These are phyloP conservation scores for Harpagoxenus sublaevis DNA, from an alignment of 2,888 invertebrate genomes.

Conservation along the genomic window DNA sequence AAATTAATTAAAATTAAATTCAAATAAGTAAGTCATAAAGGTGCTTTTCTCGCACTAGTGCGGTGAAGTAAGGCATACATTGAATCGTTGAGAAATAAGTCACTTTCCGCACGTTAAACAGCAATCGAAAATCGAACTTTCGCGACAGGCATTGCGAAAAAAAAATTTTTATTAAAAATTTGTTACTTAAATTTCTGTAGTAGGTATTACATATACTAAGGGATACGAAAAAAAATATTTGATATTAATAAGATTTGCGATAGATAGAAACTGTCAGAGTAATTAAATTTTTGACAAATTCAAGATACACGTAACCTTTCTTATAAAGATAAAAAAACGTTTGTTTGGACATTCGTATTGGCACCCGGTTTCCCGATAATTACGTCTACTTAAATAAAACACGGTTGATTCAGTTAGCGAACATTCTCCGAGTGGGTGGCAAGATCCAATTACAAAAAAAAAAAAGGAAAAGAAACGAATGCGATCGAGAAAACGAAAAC, in stretches of 20 bases:
- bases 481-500: background rate
- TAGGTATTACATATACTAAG: background rate
- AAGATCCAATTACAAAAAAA: slow-evolving; percentile 5
- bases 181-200: background rate
- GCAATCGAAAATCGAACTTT: too few species aligned
- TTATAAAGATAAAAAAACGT: slow-evolving; percentile 44
- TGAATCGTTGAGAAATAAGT: too few species aligned
- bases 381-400: slow-evolving; percentile 82
- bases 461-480: background rate
- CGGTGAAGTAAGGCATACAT: too few species aligned
- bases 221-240: background rate
- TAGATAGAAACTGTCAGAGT: background rate
- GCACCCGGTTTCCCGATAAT: slow-evolving; percentile 84
- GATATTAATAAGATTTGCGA: background rate
- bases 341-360: slow-evolving; percentile 51
- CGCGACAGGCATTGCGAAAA: too few species aligned
- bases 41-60: too few species aligned
- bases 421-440: slow-evolving; percentile 62
- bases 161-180: background rate
- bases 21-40: too few species aligned
- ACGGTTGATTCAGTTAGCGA: slow-evolving; percentile 78
- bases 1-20: too few species aligned
- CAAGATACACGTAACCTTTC: slow-evolving; percentile 36
- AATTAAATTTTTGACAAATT: slow-evolving; percentile 10
- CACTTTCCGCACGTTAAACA: too few species aligned